Base-by-base conservation (phyloP, 2,888 invertebrate genomes). In the Drosophila meridiana region DNA sequence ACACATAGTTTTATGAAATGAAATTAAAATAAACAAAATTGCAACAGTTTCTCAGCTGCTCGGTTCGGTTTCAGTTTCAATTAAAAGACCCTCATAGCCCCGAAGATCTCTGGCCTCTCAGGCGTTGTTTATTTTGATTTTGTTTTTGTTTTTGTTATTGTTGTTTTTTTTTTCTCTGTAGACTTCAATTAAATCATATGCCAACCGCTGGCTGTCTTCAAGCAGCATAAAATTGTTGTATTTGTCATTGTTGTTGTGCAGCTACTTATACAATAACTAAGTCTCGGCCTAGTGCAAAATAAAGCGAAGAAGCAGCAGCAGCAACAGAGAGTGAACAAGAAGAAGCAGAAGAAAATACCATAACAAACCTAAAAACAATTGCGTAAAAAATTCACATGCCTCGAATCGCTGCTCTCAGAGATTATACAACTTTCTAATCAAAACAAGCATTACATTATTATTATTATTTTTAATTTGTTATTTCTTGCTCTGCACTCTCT, bases 361-460 rank as follows among this genome's bases (percentile, higher is more conserved):
- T 67, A 79, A 67, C 60, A 70, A 69, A 77, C 65, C 53, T 14
- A 50, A 74, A 76, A 81, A 77, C 82, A 80, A 81, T 80, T 80
- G 78, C 80, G 78, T 81, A 82, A 81, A 80, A 74, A 72, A 75
- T 80, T 75, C 85, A 89, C 89, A 89, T 85, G 88, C 71, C 72
- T 82, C 67, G 73, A 75, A 69, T 71, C 73, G 82, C 67, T 71
- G 64, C 75, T 66, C 82, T 68, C 66, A 32, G 60, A 80, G 85
- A 87, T 86, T 87, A 86, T 86, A 82, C 85, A 86, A 89, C 88
- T 85, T 85, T 85, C 89, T 89, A 85, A 85, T 87, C 78, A 89
- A 89, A 89, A 82, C 77, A 77, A 68, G 73, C 76, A 86, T 78
- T 81, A 70, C 78, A 66, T 53, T 66, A 82, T 78, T 89, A 76